These are phyloP conservation scores for Pachypanchax playfairii DNA, from an alignment of 2,113 vertebrate genomes.

Conservation along the genomic window DNA sequence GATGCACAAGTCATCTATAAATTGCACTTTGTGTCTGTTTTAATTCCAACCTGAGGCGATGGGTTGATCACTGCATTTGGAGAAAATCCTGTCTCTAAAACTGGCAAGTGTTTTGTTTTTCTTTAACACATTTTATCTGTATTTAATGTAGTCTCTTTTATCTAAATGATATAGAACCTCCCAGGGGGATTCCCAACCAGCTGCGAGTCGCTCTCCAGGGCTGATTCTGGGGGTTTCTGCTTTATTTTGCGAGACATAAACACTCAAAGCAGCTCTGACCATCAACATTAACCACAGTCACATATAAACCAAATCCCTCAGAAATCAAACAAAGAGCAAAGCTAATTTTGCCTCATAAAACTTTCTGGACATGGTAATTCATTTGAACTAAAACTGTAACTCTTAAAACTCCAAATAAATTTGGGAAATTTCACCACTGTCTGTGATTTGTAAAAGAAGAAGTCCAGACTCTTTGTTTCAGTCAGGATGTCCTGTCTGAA, in stretches of 20 bases:
- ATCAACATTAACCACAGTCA: slow-evolving; percentile 1
- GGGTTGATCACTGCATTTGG: slow-evolving; percentile 15
- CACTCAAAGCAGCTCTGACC: slow-evolving; percentile 11
- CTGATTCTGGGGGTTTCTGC: slow-evolving; percentile 17
- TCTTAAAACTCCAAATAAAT: slow-evolving; percentile 8
- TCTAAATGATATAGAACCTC: slow-evolving; percentile 43
- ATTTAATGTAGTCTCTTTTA: slow-evolving; percentile 56
- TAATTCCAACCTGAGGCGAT: slow-evolving; percentile 54
- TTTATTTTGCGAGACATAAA: slow-evolving; percentile 39
- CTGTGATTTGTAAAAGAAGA: slow-evolving; percentile 17
- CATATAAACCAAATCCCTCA: slow-evolving; percentile 21
- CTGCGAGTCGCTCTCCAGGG: slow-evolving; percentile 28
- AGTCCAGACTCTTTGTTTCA: slow-evolving; percentile 58
- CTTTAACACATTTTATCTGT: slow-evolving; percentile 32
- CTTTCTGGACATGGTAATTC: slow-evolving; percentile 1
- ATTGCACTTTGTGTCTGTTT: slow-evolving; percentile 37
- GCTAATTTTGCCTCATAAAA: not conserved
- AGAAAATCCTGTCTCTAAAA: slow-evolving; percentile 20
- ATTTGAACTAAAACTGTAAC: not conserved
- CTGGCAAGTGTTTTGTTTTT: slow-evolving; percentile 7
- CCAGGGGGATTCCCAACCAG: slow-evolving; percentile 38
- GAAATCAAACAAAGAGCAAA: slow-evolving; percentile 16
- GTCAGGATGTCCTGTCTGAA: slow-evolving; percentile 71
- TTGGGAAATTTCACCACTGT: slow-evolving; percentile 17
- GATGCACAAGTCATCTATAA: slow-evolving; percentile 45